Evolutionary conservation across 2,113 vertebrate genomes (phyloP).

Genomic region (Chionomys nivalis): DNA sequence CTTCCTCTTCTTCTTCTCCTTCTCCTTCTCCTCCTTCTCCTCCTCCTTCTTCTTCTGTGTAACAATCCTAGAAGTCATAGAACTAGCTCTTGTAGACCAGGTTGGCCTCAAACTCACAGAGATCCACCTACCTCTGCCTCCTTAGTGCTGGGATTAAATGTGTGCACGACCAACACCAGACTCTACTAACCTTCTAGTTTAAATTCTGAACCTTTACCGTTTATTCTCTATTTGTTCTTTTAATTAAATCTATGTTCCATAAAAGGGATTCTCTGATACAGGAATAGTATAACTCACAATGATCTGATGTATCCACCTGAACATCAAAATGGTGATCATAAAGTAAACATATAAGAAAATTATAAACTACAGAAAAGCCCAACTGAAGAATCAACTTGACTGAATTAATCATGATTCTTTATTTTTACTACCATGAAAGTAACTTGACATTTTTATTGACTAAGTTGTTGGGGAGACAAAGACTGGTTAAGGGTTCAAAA

Average conservation of each 20-base stretch:
- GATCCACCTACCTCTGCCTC: too few species aligned
- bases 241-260: background rate
- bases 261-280: background rate
- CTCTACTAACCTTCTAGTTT: background rate
- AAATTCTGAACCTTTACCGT: background rate
- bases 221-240: background rate
- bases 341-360: background rate
- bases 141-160: too few species aligned
- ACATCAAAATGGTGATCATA: background rate
- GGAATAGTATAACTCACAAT: background rate
- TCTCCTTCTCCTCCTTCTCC: too few species aligned
- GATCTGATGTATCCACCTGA: background rate
- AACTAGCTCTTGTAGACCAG: too few species aligned
- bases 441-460: background rate
- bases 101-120: too few species aligned
- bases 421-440: background rate
- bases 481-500: background rate
- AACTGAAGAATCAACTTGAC: background rate
- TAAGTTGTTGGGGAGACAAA: background rate
- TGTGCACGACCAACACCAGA: too few species aligned
- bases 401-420: background rate
- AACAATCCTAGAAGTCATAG: too few species aligned
- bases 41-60: too few species aligned
- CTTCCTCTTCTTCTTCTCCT: too few species aligned
- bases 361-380: background rate